Evolutionary conservation across 2,113 vertebrate genomes (phyloP).

Genomic region (Osmerus eperlanus): DNA sequence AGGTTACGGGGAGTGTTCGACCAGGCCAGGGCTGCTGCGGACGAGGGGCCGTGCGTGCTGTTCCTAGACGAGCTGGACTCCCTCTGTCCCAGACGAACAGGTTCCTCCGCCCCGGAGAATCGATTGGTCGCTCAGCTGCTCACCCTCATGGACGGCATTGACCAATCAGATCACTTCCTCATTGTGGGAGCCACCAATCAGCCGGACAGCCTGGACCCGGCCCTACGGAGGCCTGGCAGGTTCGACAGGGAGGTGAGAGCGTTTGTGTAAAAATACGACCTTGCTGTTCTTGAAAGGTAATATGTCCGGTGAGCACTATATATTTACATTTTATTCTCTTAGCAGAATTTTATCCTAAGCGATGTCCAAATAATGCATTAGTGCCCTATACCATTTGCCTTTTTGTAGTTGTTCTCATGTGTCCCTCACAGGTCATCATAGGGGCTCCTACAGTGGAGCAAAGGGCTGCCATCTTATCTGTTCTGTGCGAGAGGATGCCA

Average conservation of each 20-base stretch:
- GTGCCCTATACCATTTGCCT: not conserved
- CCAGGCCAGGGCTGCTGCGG: constrained; percentile 70
- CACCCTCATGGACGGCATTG: constrained; percentile 84
- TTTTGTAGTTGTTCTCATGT: not conserved
- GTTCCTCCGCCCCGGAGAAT: constrained; percentile 74
- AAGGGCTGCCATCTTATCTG: constrained; percentile 80
- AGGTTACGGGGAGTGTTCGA: constrained; percentile 79
- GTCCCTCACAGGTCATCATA: constrained; percentile 76
- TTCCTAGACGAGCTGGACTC: constrained; percentile 94
- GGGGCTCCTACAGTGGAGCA: constrained; percentile 81
- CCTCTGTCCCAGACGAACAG: constrained; percentile 81
- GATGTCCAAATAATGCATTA: too few species aligned
- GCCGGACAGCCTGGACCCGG: constrained; percentile 84
- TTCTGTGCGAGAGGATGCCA: constrained; percentile 79
- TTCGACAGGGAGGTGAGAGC: constrained; percentile 88
- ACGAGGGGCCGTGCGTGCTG: constrained; percentile 79
- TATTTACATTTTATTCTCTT: not conserved
- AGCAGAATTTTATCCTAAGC: too few species aligned
- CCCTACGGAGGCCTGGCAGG: constrained; percentile 87
- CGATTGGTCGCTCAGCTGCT: constrained; percentile 90
- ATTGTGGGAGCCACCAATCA: constrained; percentile 85
- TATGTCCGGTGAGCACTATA: not conserved
- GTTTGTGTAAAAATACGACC: not conserved
- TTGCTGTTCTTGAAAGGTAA: not conserved
- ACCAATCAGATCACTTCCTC: constrained; percentile 70